Evolutionary conservation across 1,140 invertebrate species (phyloP).

Genomic region (Helicorthomorpha holstii): DNA sequence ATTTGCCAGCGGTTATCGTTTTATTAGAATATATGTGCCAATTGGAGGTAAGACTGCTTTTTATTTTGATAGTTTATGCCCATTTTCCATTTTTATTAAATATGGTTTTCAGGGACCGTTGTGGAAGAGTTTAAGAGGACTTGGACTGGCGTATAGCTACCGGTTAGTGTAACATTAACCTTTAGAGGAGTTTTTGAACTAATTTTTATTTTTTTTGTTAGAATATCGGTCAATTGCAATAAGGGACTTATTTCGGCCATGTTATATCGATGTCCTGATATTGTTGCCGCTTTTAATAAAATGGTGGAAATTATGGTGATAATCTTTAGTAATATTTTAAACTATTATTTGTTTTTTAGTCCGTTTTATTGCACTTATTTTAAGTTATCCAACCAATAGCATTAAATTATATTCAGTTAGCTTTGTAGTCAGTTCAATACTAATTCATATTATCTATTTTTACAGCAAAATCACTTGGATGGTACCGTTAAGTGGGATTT

Average conservation of each 20-base stretch:
- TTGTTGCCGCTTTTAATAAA: too few species aligned
- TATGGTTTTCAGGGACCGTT: slow-evolving; percentile 49
- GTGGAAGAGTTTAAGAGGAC: slow-evolving; percentile 67
- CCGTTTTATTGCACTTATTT: too few species aligned
- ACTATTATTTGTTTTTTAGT: too few species aligned
- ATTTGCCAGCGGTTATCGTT: slow-evolving; percentile 53
- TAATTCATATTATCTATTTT: too few species aligned
- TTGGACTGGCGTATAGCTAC: slow-evolving; percentile 67
- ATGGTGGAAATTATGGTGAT: too few species aligned
- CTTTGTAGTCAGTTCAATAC: too few species aligned
- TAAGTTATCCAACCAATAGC: too few species aligned
- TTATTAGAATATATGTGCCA: slow-evolving; percentile 73
- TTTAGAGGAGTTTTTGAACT: neutral
- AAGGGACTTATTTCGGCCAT: neutral
- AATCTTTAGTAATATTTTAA: too few species aligned
- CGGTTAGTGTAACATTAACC: slow-evolving; percentile 16
- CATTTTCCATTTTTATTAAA: neutral
- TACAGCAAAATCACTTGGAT: too few species aligned
- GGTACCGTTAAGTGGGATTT: too few species aligned
- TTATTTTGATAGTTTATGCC: neutral
- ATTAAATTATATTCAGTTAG: too few species aligned
- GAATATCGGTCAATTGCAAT: neutral
- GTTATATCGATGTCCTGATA: too few species aligned
- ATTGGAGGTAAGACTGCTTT: slow-evolving; percentile 47
- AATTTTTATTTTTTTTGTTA: neutral